Base-by-base conservation (phyloP, 2,888 invertebrate species). In the Brachyptera risi region DNA sequence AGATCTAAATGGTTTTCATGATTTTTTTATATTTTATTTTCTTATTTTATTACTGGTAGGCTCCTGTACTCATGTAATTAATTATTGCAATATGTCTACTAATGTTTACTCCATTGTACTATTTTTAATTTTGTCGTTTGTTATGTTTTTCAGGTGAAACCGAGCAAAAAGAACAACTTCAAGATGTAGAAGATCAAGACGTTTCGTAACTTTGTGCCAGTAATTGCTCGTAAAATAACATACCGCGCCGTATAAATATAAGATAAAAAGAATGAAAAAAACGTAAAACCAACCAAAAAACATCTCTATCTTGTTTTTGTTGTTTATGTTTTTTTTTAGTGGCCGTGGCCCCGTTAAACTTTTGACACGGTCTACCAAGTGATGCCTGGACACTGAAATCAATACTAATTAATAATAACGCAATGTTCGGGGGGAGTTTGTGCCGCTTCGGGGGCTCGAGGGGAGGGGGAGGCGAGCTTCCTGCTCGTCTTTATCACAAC, bases 171-270 rank as follows among this genome's bases (percentile, higher is more conserved):
- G 92, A 91, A 78, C 88, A 88, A 78, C 84, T 92, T 76, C 92
- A 92, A 79, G 95, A 95, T 79, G 91, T 88, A 74, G 94, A 95
- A 78, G 93, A 93, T 79, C 93, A 94, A 80, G 94, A 94, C 81
- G 92, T 92, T 80, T 93, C 93, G 89, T 93, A 93, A 93, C 69
- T 65, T 58, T 62, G 60, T 63, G 60, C 58, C 63, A 58, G 57
- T 31, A 47, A 59, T 56, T 58, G 44, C 38, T 62, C 56, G 58
- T 54, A 54, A 54, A 17, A n/a, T 54, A 37, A 54, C 54, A 35
- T 23, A 54, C 56, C 56, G 57, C 62, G 59, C 51, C 62, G 58
- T 59, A 60, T 42, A 56, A n/a, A 56, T 47, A 31, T 59, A 57
- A 58, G 47, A 59, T 54, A 56, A n/a, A n/a, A n/a, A n/a, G n/a